A percentile compares a stretch with the other conserved stretches of the same genome.
These are phyloP conservation scores for Chromis chromis DNA, from an alignment of 2,797 vertebrate genomes.

Conservation along the genomic window DNA sequence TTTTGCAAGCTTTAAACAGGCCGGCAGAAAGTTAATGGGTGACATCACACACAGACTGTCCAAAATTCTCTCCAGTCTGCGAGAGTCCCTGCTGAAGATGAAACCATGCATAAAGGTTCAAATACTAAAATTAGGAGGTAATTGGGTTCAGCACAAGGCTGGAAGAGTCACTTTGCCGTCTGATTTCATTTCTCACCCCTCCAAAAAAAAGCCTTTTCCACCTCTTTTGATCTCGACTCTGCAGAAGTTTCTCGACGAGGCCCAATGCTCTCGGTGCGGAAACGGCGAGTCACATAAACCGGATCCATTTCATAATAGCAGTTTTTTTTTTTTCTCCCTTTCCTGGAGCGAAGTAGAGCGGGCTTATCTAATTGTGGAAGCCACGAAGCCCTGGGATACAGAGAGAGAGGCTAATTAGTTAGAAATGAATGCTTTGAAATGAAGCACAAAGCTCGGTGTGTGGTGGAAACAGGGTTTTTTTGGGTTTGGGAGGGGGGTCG, in stretches of 20 bases:
- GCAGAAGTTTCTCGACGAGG: conserved; percentile 55
- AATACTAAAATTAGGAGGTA: conserved; percentile 66
- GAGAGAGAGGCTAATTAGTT: conserved; percentile 80
- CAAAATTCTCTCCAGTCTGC: conserved; percentile 15
- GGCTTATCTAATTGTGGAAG: conserved; percentile 81
- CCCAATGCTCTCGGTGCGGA: conserved; percentile 42
- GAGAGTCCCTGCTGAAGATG: conserved; percentile 38
- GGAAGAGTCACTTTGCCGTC: conserved; percentile 53
- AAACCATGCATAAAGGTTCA: conserved; percentile 59
- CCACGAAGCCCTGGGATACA: conserved; percentile 72
- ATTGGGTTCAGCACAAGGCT: conserved; percentile 68
- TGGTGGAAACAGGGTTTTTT: conserved; percentile 62
- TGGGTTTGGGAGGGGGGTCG: conserved; percentile 20
- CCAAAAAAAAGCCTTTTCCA: conserved; percentile 30
- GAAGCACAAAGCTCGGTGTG: conserved; percentile 74
- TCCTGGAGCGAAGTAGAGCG: conserved; percentile 67
- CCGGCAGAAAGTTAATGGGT: conserved; percentile 41
- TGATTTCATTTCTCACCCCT: conserved; percentile 54
- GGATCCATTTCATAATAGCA: conserved; percentile 78
- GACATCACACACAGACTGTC: conserved; percentile 50
- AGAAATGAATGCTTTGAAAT: conserved; percentile 82
- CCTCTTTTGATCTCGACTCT: conserved; percentile 71
- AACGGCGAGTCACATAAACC: conserved; percentile 70
- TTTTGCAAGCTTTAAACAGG: conserved; percentile 36
- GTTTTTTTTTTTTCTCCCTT: conserved; percentile 40